Evolutionary conservation across 2,113 vertebrate genomes (phyloP), one percentile per base, ranked within the genome.

Genomic region (Abramis brama): DNA sequence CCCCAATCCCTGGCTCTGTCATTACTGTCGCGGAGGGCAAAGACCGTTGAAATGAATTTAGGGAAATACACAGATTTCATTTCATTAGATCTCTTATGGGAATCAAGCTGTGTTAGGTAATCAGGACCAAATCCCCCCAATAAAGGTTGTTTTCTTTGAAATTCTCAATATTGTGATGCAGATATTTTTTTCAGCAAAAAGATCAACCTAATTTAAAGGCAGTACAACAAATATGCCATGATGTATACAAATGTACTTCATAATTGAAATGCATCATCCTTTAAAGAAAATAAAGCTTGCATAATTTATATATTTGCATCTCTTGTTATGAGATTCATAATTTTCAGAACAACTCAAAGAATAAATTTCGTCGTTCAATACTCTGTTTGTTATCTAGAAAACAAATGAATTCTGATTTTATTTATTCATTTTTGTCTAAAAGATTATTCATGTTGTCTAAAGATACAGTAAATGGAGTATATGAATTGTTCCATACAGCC

Each of bases 71-170:
- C 52, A 52, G 15, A 55, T 39, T 75, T 39, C 6, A 52, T 13
- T 17, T 71, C 8, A 25, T 79, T 79, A 23, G 4, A 8, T 84
- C 82, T 73, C 88, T 43, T 70, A 47, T 74, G 33, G 55, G 55
- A 57, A 57, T 57, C 52, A 45, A 73, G 70, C 36, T 64, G 39
- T 64, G 70, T n/a, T 73, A n/a, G 9, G 23, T 73, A 12, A 73
- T 45, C 30, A 39, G 33, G 6, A 75, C n/a, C 45, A 27, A 15
- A 75, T 47, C 13, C 0, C 27, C 64, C 27, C 17, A n/a, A 45
- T 74, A 6, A 73, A 55, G 25, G 25, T 55, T 23, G 13, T 75
- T 25, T 25, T 75, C 10, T 73, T 73, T n/a, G 2, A 64, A n/a
- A 50, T 50, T 5, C 47, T 50, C 47, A 15, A 57, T 23, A 0